phyloP scores from a whole-genome alignment of 1,140 invertebrate species.

The Dreissena rostriformis region DNA sequence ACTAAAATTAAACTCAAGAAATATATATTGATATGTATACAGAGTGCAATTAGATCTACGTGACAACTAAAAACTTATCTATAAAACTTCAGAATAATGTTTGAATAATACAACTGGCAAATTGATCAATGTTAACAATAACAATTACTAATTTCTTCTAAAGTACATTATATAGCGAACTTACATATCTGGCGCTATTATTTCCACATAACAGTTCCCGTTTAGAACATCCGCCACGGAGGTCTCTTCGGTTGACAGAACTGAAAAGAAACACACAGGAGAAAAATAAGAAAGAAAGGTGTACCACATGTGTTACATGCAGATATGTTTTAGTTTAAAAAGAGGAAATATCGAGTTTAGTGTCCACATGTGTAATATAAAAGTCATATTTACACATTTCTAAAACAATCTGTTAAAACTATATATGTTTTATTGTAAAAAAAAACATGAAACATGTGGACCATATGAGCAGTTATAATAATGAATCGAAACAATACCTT shows the following conservation, averaged over 20 bases:
- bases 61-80: no score
- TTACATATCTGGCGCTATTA: not conserved
- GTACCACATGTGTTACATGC: not conserved
- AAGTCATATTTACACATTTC: not conserved
- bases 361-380: not conserved
- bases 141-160: not conserved
- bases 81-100: no score
- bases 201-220: not conserved
- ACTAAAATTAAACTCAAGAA: no score
- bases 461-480: not conserved
- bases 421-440: not conserved
- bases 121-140: no score
- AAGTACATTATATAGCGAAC: not conserved
- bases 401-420: not conserved
- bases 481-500: not conserved
- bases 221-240: not conserved
- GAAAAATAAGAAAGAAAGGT: not conserved
- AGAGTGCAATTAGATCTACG: no score
- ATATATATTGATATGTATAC: no score
- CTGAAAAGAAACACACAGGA: not conserved
- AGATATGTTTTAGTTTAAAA: not conserved
- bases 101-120: no score
- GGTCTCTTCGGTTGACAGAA: not conserved
- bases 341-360: not conserved
- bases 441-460: not conserved